Evolutionary conservation across 2,797 vertebrate genomes (phyloP).

Genomic region (Pelochelys cantorii): DNA sequence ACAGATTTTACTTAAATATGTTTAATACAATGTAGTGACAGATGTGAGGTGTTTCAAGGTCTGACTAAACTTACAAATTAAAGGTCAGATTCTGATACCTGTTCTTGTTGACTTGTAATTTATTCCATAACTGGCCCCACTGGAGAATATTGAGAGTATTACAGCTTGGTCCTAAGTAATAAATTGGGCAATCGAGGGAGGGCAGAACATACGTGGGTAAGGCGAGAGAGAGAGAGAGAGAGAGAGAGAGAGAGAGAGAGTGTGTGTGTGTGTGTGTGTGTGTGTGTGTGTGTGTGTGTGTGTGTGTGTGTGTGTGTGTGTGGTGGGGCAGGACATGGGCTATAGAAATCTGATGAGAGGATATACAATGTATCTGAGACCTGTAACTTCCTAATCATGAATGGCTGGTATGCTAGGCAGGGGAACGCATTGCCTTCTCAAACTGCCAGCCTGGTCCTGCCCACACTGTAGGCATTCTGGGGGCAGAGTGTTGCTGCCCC

Average conservation of each 20-base stretch:
- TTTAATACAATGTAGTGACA: not conserved
- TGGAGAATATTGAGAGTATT: not conserved
- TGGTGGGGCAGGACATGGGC: not conserved
- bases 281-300: too few relatives aligned
- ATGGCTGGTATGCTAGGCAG: too few relatives aligned
- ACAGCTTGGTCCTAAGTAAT: not conserved
- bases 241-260: too few relatives aligned
- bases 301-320: too few relatives aligned
- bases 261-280: too few relatives aligned
- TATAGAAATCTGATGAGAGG: not conserved
- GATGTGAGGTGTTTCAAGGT: not conserved
- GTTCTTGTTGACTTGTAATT: not conserved
- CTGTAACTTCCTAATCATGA: not conserved
- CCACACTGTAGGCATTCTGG: too few relatives aligned
- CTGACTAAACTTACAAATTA: not conserved
- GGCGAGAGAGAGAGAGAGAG: fast-evolving
- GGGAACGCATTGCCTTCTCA: too few relatives aligned
- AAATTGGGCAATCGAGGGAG: not conserved
- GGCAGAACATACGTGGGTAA: not conserved
- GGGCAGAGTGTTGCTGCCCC: too few relatives aligned
- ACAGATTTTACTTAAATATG: not conserved
- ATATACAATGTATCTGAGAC: not conserved
- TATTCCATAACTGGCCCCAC: not conserved
- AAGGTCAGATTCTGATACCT: not conserved
- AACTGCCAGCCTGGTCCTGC: too few relatives aligned